Base-by-base conservation (phyloP, 2,888 invertebrate genomes). In the Eristalis pertinax region DNA sequence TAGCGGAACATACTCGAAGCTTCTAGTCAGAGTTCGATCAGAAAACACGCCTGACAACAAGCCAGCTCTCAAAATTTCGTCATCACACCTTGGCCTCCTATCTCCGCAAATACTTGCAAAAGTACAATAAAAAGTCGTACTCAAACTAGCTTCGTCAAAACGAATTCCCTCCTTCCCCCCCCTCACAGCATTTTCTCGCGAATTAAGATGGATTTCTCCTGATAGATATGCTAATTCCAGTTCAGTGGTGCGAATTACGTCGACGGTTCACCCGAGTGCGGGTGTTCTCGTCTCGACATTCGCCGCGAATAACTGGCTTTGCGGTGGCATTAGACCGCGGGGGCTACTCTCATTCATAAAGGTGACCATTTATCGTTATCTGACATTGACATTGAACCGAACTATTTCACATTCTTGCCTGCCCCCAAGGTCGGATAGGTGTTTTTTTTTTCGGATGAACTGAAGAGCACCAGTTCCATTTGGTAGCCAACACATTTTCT, bases 241-340 rank as follows among this genome's bases (percentile, higher is more conserved):
- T 63, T 77, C 68, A 69, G 13, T 77, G 63, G 76, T 63, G 76
- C 50, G 68, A 77, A 69, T 62, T 60, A 63, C 68, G 76, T 77
- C 76, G 19, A n/a, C 7, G 11, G 60, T 26, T 26, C 60, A 26
- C 15, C 7, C 22, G 4, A n/a, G 15, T 73, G 50, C 50, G 32
- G 64, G 56, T 38, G 74, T 56, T 74, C 56, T 64, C 15, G 38
- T 56, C 38, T 50, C 19, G 50, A 50, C n/a, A 50, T n/a, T 35
- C 38, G 10, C 10, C 2, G 8, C 38, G 8, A 13, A 19, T n/a
- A 50, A 50, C 43, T n/a, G 43, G 43, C 43, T 19, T 50, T 50
- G n/a, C 7, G 43, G 43, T n/a, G n/a, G 43, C n/a, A 15, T n/a
- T n/a, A 50, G n/a, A 50, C 43, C 43, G n/a, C n/a, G 19, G 19